Base-by-base conservation (phyloP, 1,140 invertebrate species). In the Drosophila funebris region DNA sequence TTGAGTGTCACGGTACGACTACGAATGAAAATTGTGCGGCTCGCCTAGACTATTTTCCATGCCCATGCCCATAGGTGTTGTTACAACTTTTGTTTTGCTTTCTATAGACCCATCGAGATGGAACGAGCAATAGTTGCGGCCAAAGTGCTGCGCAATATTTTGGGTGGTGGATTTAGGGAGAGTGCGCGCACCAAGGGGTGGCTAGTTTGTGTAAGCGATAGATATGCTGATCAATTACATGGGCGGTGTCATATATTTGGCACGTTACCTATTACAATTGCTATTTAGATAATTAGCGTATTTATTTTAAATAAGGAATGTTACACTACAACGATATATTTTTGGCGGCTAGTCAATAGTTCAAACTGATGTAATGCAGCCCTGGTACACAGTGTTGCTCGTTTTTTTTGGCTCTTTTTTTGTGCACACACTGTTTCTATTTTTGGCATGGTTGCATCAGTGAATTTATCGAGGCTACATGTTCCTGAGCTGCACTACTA, bases 61-160 rank as follows among this genome's bases (percentile, higher is more conserved):
- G 76, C 71, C 61, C 63, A 77, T 63, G 63, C 43, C 44, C 56
- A 53, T 52, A 75, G 52, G 64, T 76, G 75, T 66, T 71, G 50
- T 64, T 56, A 68, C 75, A 78, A 67, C 71, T 76, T 88, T 88
- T 78, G 71, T 71, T 87, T 76, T 71, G 60, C 50, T 88, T 83
- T 88, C 43, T 52, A 63, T 41, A 14, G 27, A 67, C 31, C 43
- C 72, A 67, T 20, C 71, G 58, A 73, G 48, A 60, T 70, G 71
- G 64, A 77, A 77, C 71, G 71, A 69, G 71, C 6, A 43, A 20
- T 36, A 62, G 36, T 67, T 36, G 46, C 22, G 27, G 48, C 3
- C n/a, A 44, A 39, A 37, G 31, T 56, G 63, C 63, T 76, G 71
- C 74, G 74, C 71, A 77, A 64, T 77, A 31, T 62, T 57, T 69